Percentiles rank a stretch among this genome's conserved stretches.
phyloP scores from a whole-genome alignment of 2,888 invertebrate species.

The Torymus tubicola region DNA sequence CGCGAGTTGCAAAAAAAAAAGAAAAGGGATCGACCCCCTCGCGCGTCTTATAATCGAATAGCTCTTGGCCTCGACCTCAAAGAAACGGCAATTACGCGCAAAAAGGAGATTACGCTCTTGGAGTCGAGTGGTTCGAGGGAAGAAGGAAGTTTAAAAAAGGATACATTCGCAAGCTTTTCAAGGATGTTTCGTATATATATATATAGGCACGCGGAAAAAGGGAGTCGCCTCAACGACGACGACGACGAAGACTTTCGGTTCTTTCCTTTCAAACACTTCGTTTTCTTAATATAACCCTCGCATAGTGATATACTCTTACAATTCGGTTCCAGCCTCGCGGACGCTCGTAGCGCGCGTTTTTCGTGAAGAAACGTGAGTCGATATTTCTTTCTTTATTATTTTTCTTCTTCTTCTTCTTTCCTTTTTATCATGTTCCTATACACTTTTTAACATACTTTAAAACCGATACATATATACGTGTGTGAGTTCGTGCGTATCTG shows the following conservation, averaged over 20 bases:
- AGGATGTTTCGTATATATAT: neutral
- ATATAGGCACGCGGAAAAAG: no score
- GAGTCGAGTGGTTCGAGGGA: no score
- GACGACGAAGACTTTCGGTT: no score
- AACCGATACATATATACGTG: no score
- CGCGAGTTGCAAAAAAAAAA: neutral
- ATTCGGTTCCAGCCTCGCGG: neutral
- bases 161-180: neutral
- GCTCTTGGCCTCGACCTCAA: neutral
- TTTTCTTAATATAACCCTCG: no score
- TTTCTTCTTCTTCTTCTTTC: constrained; percentile 25
- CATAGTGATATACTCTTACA: no score
- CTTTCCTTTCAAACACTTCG: no score
- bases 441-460: neutral
- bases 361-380: constrained; percentile 34
- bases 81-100: constrained; percentile 20
- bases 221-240: no score
- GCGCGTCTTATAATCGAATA: constrained; percentile 3
- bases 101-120: neutral
- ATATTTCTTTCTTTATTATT: constrained; percentile 15
- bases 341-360: constrained; percentile 40
- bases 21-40: constrained; percentile 27
- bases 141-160: neutral
- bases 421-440: neutral
- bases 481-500: neutral